phyloP scores from a whole-genome alignment of 2,888 invertebrate species.

The Adela reaumurella region DNA sequence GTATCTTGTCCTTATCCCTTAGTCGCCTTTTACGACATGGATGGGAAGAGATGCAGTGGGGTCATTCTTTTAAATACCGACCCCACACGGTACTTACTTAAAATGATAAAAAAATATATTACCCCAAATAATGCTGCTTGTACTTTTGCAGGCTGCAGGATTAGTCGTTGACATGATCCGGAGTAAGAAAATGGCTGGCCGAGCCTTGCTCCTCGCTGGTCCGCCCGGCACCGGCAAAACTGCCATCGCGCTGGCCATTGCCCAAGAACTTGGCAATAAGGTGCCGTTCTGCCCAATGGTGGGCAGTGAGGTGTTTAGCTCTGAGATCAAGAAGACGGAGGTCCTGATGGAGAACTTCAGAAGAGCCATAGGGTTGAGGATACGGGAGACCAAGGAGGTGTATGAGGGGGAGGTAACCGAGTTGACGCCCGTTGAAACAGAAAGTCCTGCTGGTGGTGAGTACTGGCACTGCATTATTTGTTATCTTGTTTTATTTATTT shows the following conservation, averaged over 20 bases:
- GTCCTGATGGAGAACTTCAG: conserved; percentile 99
- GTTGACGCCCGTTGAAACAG: conserved; percentile 95
- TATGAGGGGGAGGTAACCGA: conserved; percentile 99
- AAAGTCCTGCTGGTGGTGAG: conserved; percentile 88
- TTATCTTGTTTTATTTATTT: no score
- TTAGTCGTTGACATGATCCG: conserved; percentile 95
- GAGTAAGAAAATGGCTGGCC: conserved; percentile 95
- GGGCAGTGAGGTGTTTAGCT: conserved; percentile 92
- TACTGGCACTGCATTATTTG: not conserved
- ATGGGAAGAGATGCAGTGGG: no score
- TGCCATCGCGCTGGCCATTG: conserved; percentile 95
- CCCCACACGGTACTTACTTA: no score
- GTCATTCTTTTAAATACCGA: no score
- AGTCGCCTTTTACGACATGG: no score
- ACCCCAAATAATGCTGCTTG: no score
- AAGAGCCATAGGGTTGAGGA: conserved; percentile 91
- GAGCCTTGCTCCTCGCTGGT: conserved; percentile 91
- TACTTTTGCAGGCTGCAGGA: conserved; percentile 76
- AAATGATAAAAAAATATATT: no score
- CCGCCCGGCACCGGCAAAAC: conserved; percentile 98
- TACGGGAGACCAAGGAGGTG: conserved; percentile 96
- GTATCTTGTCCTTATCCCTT: no score
- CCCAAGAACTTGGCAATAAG: conserved; percentile 96
- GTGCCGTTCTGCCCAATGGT: conserved; percentile 90
- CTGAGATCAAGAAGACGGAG: conserved; percentile 99